phyloP scores from a whole-genome alignment of 2,888 invertebrate genomes.

The Drosophila basisetae region DNA sequence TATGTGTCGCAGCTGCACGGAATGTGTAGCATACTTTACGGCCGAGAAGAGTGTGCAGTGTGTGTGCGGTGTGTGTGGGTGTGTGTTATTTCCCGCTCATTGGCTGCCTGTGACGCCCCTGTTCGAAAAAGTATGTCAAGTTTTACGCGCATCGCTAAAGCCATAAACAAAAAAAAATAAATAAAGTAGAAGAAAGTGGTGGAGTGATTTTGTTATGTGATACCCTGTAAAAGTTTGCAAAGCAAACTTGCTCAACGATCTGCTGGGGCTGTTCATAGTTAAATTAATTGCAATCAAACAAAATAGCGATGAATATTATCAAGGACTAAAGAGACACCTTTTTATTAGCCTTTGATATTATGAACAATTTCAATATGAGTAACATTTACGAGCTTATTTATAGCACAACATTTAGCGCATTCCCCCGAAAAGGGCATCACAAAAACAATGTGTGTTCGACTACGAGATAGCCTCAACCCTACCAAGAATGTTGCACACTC shows the following conservation, averaged over 20 bases:
- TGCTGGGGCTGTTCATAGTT: background rate
- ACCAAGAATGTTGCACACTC: background rate
- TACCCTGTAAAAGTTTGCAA: constrained; percentile 27
- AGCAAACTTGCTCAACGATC: background rate
- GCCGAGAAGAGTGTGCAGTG: constrained; percentile 27
- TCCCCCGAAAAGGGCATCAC: background rate
- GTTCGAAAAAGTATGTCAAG: constrained; percentile 72
- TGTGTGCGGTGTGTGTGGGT: constrained; percentile 3
- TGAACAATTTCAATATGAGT: background rate
- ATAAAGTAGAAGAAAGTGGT: constrained; percentile 1
- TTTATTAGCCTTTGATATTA: background rate
- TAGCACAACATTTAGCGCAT: background rate
- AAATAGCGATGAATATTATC: background rate
- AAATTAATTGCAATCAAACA: background rate
- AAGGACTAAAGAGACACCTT: background rate
- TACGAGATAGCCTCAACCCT: background rate
- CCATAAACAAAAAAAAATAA: constrained; percentile 43
- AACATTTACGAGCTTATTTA: background rate
- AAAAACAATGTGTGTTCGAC: background rate
- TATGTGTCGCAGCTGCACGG: constrained; percentile 41
- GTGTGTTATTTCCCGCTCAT: constrained; percentile 20
- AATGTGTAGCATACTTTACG: constrained; percentile 60
- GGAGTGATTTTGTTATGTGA: constrained; percentile 8
- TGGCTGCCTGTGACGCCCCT: constrained; percentile 28
- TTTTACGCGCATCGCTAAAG: constrained; percentile 79